Conservation (phyloP, 2,113 vertebrate species). For the Capreolus pygargus region DNA sequence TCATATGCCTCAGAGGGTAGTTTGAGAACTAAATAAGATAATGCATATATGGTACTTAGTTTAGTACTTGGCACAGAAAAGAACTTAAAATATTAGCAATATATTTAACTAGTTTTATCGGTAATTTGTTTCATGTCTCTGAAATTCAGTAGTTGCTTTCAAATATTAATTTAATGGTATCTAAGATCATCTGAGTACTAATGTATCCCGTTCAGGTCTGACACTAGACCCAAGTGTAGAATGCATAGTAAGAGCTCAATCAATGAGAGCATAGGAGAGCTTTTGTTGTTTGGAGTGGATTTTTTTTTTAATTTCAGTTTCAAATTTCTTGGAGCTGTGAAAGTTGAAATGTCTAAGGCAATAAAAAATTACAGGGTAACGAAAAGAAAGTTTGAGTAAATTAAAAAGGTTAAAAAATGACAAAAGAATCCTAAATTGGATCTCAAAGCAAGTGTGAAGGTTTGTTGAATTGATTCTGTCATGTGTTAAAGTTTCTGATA, state of each 20-base stretch:
- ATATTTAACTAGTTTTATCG: neutral
- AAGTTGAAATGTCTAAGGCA: conserved; percentile 6
- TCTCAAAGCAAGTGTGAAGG: neutral
- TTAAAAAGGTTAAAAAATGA: neutral
- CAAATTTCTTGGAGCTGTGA: neutral
- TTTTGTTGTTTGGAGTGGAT: neutral
- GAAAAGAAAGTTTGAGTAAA: neutral
- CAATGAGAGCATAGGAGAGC: neutral
- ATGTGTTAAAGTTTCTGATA: neutral
- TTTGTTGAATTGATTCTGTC: neutral
- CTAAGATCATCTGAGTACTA: neutral
- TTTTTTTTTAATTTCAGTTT: neutral
- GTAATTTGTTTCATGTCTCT: neutral
- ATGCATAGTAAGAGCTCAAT: neutral
- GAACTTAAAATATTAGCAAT: neutral
- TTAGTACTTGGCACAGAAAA: neutral
- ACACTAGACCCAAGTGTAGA: neutral
- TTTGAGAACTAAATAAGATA: neutral
- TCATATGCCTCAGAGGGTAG: neutral
- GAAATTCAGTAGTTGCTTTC: neutral
- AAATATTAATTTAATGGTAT: neutral
- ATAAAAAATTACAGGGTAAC: neutral
- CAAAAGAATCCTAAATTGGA: neutral
- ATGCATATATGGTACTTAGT: neutral
- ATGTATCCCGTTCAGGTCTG: too few species aligned